phyloP scores from a whole-genome alignment of 2,113 vertebrate genomes.

The Carollia perspicillata region DNA sequence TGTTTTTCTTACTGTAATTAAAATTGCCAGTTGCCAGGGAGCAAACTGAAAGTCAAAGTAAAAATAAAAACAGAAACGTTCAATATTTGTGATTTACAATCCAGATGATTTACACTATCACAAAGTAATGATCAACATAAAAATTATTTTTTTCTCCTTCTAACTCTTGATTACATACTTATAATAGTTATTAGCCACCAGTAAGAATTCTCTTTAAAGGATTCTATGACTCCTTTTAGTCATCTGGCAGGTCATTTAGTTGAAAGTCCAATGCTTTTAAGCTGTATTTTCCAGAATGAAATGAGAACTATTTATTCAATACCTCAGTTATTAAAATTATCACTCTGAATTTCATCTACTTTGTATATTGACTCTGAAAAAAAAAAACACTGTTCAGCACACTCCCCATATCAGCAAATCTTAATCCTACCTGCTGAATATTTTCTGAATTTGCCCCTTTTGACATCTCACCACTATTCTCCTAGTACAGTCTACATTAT shows the following conservation, averaged over 20 bases:
- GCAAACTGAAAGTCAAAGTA: not conserved
- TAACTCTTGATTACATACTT: not conserved
- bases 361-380: not conserved
- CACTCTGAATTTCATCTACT: not conserved
- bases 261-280: not conserved
- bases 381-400: not conserved
- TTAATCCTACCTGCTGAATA: not conserved
- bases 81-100: not conserved
- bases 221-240: not conserved
- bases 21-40: constrained; percentile 9
- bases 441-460: not conserved
- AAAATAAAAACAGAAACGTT: not conserved
- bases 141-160: not conserved
- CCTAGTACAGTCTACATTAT: not conserved
- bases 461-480: not conserved
- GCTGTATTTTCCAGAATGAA: not conserved
- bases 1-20: constrained; percentile 56
- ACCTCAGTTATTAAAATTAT: not conserved
- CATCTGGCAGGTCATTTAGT: not conserved
- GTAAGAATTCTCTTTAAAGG: not conserved
- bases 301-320: not conserved
- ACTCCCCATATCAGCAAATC: not conserved
- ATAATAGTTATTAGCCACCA: not conserved
- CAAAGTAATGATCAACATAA: constrained; percentile 38
- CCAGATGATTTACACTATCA: constrained; percentile 19